Conservation (phyloP, 1,140 invertebrate genomes). For the Sycophaga agraensis region DNA sequence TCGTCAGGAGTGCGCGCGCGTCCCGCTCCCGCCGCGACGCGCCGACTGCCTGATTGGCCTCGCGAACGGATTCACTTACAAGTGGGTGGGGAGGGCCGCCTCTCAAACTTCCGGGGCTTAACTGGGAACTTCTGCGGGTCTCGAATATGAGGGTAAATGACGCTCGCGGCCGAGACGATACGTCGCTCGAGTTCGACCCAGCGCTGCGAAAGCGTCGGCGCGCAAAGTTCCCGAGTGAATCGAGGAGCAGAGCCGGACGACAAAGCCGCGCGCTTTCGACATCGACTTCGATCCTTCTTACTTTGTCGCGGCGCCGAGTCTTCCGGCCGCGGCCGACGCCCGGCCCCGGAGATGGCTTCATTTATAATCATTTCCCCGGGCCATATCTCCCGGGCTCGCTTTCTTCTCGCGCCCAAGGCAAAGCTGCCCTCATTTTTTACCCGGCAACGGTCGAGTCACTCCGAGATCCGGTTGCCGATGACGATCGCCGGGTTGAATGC, state of each 20-base stretch:
- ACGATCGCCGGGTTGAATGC: slow-evolving; percentile 44
- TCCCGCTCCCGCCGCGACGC: neutral
- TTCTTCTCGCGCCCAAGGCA: too few species aligned
- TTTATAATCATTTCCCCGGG: slow-evolving; percentile 52
- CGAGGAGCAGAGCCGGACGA: too few species aligned
- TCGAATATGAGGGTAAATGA: too few species aligned
- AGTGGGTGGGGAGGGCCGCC: too few species aligned
- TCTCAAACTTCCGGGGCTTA: too few species aligned
- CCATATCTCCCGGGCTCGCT: too few species aligned
- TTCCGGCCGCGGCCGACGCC: slow-evolving; percentile 28
- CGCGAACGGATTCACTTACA: too few species aligned
- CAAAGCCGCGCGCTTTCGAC: slow-evolving; percentile 39
- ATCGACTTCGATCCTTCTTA: slow-evolving; percentile 40
- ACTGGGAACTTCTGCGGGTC: too few species aligned
- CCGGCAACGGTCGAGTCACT: too few species aligned
- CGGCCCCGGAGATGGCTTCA: slow-evolving; percentile 46
- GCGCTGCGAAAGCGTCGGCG: neutral
- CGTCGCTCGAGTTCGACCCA: too few species aligned
- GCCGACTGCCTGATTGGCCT: too few species aligned
- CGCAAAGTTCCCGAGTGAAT: neutral
- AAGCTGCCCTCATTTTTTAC: too few species aligned
- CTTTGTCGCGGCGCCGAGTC: slow-evolving; percentile 38
- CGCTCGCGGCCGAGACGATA: neutral
- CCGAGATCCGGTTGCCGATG: neutral
- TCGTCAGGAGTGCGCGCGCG: neutral